Evolutionary conservation across 2,797 vertebrate genomes (phyloP).

Genomic region (Dryobates pubescens): DNA sequence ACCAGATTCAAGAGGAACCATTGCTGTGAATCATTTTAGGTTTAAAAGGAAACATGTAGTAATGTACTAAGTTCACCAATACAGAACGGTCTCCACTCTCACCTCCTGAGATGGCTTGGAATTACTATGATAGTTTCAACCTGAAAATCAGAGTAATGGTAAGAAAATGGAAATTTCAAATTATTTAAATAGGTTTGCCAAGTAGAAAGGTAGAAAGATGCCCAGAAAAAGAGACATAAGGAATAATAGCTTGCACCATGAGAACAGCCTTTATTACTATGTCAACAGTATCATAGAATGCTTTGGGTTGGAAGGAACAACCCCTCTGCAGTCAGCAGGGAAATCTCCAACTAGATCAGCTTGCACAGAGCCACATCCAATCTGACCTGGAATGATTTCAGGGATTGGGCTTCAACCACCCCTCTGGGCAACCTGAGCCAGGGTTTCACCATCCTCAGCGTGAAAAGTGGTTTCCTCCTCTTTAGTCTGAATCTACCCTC

Average conservation of each 20-base stretch:
- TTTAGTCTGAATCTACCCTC: no score
- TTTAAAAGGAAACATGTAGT: neutral
- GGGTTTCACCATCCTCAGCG: no score
- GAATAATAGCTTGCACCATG: neutral
- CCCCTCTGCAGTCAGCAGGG: no score
- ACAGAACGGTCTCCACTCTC: neutral
- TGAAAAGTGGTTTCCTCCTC: no score
- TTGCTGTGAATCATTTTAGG: neutral
- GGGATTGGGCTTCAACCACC: no score
- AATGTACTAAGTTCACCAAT: neutral
- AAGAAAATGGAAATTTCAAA: neutral
- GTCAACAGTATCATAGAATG: neutral
- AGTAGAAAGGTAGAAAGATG: slow-evolving; percentile 14
- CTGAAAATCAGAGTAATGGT: neutral
- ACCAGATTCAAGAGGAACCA: neutral
- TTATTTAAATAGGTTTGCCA: neutral
- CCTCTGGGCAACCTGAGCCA: no score
- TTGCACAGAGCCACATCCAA: no score
- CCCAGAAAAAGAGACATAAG: neutral
- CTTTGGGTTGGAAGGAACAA: no score
- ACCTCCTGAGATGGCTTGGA: neutral
- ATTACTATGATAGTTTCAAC: neutral
- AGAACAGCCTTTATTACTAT: neutral
- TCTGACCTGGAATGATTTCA: no score
- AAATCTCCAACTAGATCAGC: no score